Base-by-base conservation (phyloP, 2,888 invertebrate species). In the Acanthococcus lagerstroemiae region DNA sequence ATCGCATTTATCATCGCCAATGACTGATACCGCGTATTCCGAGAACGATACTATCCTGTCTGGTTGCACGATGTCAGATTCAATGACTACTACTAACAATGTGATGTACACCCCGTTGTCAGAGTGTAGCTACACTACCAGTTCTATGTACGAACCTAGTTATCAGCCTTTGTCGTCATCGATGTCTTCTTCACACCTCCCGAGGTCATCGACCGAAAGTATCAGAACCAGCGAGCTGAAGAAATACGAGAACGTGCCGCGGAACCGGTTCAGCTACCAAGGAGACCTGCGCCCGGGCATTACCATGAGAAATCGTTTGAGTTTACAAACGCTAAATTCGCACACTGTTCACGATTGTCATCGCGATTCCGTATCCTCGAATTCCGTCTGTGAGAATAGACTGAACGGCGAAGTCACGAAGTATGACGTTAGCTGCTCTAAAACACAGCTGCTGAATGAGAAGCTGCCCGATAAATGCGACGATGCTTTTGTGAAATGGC, bases 181-280 rank as follows among this genome's bases (percentile, higher is more conserved):
- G 2, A 44, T 48, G 48, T 65, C 67, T 9, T 55, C 68, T 21
- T 55, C 67, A 17, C 37, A 67, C 25, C 44, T 67, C 1, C 65
- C 67, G 1, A 52, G 63, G 9, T 45, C 56, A 7, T 56, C 57
- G 22, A 56, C 26, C 30, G 66, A 66, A 19, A 56, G 56, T 26
- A 21, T 56, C 48, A 66, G 55, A 48, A 55, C 37, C 26, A 45
- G 26, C 55, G 57, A 56, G 9, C 12, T 19, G 9, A 67, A 65
- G 30, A 67, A 65, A 17, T 67, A 67, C 55, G 50, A 76, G 76
- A 48, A 69, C 67, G 17, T 71, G 65, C 69, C 56, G 73, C 74
- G 56, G 76, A 77, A 46, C 74, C 76, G 30, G 76, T 76, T 26
- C 71, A 70, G 69, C 65, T 71, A 69, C 44, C 70, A 69, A 46